A percentile compares a stretch with the other conserved stretches of the same genome.
These are phyloP conservation scores for Adela reaumurella DNA, from an alignment of 2,888 invertebrate genomes.

Conservation along the genomic window DNA sequence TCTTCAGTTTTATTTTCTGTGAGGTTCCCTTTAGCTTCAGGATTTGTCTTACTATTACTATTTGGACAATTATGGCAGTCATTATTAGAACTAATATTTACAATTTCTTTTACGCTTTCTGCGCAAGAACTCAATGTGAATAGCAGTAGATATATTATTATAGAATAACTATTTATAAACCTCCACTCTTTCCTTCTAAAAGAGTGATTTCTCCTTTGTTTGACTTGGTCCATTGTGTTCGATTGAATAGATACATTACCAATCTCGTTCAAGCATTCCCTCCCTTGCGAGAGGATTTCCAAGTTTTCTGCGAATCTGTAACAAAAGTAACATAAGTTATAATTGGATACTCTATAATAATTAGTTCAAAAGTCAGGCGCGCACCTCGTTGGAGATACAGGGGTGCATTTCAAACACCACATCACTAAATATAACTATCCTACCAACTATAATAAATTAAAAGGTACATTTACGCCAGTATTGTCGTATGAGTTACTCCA, in stretches of 20 bases:
- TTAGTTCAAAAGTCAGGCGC: no score
- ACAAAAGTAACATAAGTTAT: not conserved
- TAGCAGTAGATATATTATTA: not conserved
- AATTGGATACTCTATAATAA: no score
- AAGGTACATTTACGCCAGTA: no score
- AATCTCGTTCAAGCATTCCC: not conserved
- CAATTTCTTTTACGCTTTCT: not conserved
- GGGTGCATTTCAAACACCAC: no score
- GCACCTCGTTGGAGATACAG: no score
- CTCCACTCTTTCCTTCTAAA: not conserved
- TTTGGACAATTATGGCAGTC: slow-evolving; percentile 44
- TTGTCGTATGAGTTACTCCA: no score
- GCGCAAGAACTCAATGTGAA: not conserved
- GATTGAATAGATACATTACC: not conserved
- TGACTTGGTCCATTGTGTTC: not conserved
- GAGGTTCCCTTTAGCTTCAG: slow-evolving; percentile 12
- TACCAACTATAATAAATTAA: no score
- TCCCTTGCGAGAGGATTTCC: no score
- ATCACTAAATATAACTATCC: no score
- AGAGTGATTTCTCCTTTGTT: not conserved
- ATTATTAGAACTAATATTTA: slow-evolving; percentile 27
- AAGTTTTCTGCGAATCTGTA: not conserved
- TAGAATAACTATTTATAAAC: not conserved
- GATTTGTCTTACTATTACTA: slow-evolving; percentile 17
- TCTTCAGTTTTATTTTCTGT: slow-evolving; percentile 12